Evolutionary conservation across 2,113 vertebrate species (phyloP), one percentile per base, ranked within the genome.

Genomic region (Thryonomys swinderianus): DNA sequence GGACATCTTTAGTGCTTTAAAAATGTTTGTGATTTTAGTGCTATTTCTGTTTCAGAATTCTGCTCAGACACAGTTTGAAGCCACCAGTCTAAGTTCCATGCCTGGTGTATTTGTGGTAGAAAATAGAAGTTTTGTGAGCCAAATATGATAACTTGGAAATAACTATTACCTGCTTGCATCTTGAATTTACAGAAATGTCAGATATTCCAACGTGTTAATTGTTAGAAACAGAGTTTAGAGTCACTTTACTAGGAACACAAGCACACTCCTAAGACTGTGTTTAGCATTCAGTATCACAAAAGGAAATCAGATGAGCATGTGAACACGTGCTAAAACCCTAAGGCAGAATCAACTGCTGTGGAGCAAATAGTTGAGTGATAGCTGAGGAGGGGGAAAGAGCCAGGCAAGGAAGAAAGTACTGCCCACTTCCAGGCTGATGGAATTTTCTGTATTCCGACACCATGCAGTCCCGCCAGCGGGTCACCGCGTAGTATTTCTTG

Each of bases 1-100:
- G 48, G 57, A 69, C 5, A 48, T 55, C 55, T 85, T 82, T 32
- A 84, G 53, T 79, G n/a, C 17, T 81, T 95, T 62, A 91, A 95
- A 97, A 94, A 96, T 81, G 42, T 5, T 90, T 57, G 45, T 11
- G 93, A 92, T 96, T 95, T 96, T 80, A 51, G 79, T 92, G 66
- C 45, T 95, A 93, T 93, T 96, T 83, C 89, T 92, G 74, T 78
- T 93, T 45, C 21, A 48, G n/a, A 94, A 91, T 88, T 96, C 62
- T 86, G 30, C 78, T 34, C 88, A 89, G 82, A 93, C 96, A 96
- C 94, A 96, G 93, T 88, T 69, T 96, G 95, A 96, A 92, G 74
- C 21, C 93, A 90, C 86, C 37, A 55, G 20, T 59, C 61, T 45
- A 82, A 95, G 21, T 62, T 51, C 78, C 66, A 76, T 88, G 76